A percentile compares a stretch with the other conserved stretches of the same genome.
Evolutionary conservation across 1,140 invertebrate genomes (phyloP).

Genomic region (Diorhabda carinulata): DNA sequence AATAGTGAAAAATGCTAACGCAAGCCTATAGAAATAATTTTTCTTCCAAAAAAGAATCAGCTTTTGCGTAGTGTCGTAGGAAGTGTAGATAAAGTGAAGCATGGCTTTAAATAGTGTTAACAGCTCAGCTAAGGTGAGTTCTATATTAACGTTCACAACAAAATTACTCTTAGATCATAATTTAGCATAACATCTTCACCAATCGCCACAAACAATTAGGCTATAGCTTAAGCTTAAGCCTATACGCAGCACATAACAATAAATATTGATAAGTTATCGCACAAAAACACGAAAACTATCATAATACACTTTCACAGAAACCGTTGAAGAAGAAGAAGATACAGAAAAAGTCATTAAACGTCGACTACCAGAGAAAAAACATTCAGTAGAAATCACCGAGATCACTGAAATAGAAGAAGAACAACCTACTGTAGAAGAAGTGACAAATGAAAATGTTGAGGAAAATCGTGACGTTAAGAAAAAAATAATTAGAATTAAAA

Average conservation of each 20-base stretch:
- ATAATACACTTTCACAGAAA: conserved; percentile 53
- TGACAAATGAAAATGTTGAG: conserved; percentile 31
- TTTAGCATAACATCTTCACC: conserved; percentile 24
- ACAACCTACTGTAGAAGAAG: conserved; percentile 37
- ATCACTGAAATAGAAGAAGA: conserved; percentile 46
- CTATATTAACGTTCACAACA: conserved; percentile 17
- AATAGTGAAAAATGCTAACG: no score
- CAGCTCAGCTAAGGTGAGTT: conserved; percentile 29
- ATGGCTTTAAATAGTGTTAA: conserved; percentile 27
- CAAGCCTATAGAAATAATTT: no score
- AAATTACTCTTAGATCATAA: conserved; percentile 16
- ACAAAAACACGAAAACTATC: conserved; percentile 28
- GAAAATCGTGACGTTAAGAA: conserved; percentile 43
- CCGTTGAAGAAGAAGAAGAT: conserved; percentile 46
- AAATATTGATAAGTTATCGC: conserved; percentile 4
- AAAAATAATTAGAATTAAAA: conserved; percentile 21
- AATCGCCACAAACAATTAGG: conserved; percentile 21
- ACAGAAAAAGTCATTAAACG: conserved; percentile 32
- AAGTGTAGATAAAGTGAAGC: conserved; percentile 9
- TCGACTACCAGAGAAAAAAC: conserved; percentile 38
- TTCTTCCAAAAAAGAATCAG: not conserved
- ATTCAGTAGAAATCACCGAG: conserved; percentile 42
- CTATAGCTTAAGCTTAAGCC: conserved; percentile 26
- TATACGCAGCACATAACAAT: conserved; percentile 8
- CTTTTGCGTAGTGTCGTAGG: not conserved